Base-by-base conservation (phyloP, 64 coral and sea anemone genomes). In the Stichodactyla mertensii region DNA sequence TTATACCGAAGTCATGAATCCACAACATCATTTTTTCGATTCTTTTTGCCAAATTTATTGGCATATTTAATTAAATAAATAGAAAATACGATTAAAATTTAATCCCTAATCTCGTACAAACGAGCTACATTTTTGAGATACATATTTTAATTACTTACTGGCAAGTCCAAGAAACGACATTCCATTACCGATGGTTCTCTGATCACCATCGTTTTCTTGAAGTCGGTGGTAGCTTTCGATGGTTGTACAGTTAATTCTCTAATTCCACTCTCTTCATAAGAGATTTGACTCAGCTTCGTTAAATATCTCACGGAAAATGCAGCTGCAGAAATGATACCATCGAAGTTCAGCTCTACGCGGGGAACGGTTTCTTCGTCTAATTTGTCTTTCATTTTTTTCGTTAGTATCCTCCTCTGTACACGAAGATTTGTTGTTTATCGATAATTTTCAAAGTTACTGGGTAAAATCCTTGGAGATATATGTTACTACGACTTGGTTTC, bases 91-190 rank as follows among this genome's bases (percentile, higher is more conserved):
- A 12, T 81, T 18, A 18, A 52, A 52, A 31, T 28, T 18, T 51
- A 45, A 77, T 28, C 27, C 59, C 7, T 10, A 23, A 83, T 36
- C 19, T 55, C 8, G 10, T 4, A 83, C 51, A 83, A 55, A 55
- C 24, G 19, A 83, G 52, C 19, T 9, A 69, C 45, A 4, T 69
- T 82, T 31, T 14, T 67, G 22, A 74, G 9, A 31, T 23, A 20
- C 19, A 74, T 74, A 31, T 74, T 74, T 74, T 10, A 54, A 16
- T 52, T 69, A 81, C 70, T 90, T 88, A 93, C 94, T 28, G 94
- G 94, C 55, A 97, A 69, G 59, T 97, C 94, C 77, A 90, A 85
- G 55, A 97, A 97, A 71, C 88, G 81, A 61, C 93, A 70, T 87
- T 90, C 86, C 16, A 26, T 64, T 16, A 61, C 16, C 4, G 84